These are phyloP conservation scores for Orthosia cruda DNA, from an alignment of 2,888 invertebrate species.

Conservation along the genomic window DNA sequence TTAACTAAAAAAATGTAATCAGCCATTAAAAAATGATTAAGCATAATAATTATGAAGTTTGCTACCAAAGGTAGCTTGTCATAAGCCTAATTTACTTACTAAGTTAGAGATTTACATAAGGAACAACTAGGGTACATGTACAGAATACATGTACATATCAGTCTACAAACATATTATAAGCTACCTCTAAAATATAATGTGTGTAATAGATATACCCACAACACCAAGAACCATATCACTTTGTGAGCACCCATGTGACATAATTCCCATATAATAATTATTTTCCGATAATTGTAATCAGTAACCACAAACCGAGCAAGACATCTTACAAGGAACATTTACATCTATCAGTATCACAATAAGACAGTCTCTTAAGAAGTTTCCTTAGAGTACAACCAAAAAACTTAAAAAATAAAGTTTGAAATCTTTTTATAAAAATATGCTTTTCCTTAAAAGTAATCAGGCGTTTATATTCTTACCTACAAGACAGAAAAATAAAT, in stretches of 20 bases:
- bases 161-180: slow-evolving; percentile 57
- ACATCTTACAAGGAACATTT: slow-evolving; percentile 75
- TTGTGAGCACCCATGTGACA: slow-evolving; percentile 67
- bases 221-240: slow-evolving; percentile 61
- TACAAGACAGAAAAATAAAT: slow-evolving; percentile 67
- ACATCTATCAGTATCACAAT: slow-evolving; percentile 84
- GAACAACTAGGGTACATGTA: slow-evolving; percentile 61
- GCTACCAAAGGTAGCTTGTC: slow-evolving; percentile 53
- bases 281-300: slow-evolving; percentile 62
- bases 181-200: slow-evolving; percentile 60
- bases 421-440: slow-evolving; percentile 76
- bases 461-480: slow-evolving; percentile 67
- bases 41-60: slow-evolving; percentile 32
- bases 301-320: slow-evolving; percentile 64
- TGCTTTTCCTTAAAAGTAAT: slow-evolving; percentile 71
- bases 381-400: slow-evolving; percentile 81
- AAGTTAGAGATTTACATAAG: slow-evolving; percentile 57
- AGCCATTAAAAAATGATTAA: slow-evolving; percentile 37
- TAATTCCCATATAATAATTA: slow-evolving; percentile 61
- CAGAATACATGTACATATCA: slow-evolving; percentile 62
- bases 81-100: slow-evolving; percentile 47
- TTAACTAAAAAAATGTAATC: slow-evolving; percentile 28
- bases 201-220: slow-evolving; percentile 53
- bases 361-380: slow-evolving; percentile 84
- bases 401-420: slow-evolving; percentile 72